Evolutionary conservation across 1,140 invertebrate genomes (phyloP), one percentile per base, ranked within the genome.

Genomic region (Rhopalosiphum padi): DNA sequence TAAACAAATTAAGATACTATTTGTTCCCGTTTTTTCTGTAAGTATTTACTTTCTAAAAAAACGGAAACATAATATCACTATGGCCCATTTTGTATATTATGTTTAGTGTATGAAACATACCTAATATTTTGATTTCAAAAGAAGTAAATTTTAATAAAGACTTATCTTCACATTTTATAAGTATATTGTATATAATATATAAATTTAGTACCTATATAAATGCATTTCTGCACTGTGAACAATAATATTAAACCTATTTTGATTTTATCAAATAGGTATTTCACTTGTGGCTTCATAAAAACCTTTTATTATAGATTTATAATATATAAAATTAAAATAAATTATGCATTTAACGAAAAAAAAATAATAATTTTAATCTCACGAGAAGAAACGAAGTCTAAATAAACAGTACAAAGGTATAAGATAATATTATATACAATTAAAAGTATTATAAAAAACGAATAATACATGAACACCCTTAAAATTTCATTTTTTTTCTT

Each of bases 401-500:
- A 18, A 68, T 68, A n/a, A 68, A n/a, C 21, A 77, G 15, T n/a
- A 77, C 11, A 77, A 77, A 77, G 4, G 1, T 77, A 77, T 4
- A n/a, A n/a, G 60, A 77, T 77, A 77, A n/a, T n/a, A 77, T 18
- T 18, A 2, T 35, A 77, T 77, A 77, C 60, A 35, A n/a, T 68
- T 77, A 77, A 4, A 77, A n/a, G 18, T n/a, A n/a, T n/a, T 6
- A 77, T n/a, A 35, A 77, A 77, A 77, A n/a, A 15, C 6, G 2
- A 77, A 60, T 68, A n/a, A n/a, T 5, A 18, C n/a, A n/a, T 77
- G 15, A n/a, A 77, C 60, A 77, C 15, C 4, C 18, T 77, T 77
- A 77, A 77, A 77, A 77, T 21, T 77, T n/a, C 30, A 68, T 68
- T 35, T 51, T 68, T 55, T 55, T 18, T 53, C n/a, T 93, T 93